phyloP scores from a whole-genome alignment of 2,113 vertebrate species.

The Sitta europaea region DNA sequence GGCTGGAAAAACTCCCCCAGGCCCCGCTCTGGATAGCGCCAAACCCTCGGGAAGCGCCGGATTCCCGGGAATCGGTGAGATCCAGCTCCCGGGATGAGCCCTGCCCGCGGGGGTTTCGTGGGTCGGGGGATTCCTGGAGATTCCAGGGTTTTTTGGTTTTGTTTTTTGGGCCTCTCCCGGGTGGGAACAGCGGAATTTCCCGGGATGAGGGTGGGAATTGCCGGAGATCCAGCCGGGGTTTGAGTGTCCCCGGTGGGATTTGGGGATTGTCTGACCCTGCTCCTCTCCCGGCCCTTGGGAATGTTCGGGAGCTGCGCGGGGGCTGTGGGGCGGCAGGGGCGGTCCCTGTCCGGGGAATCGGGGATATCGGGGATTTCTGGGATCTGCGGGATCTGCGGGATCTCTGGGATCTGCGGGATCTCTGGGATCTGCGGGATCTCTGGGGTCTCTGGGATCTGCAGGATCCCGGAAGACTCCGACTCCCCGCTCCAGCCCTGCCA shows the following conservation, averaged over 20 bases:
- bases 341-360: neutral
- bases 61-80: neutral
- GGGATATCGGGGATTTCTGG: too few species aligned
- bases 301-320: neutral
- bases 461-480: neutral
- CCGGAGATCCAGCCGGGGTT: neutral
- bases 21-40: rapidly evolving
- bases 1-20: neutral
- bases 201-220: neutral
- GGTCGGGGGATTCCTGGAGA: neutral
- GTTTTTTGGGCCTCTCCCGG: neutral
- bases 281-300: neutral
- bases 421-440: neutral
- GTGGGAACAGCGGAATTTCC: neutral
- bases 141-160: neutral
- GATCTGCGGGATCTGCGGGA: neutral
- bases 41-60: neutral
- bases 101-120: neutral
- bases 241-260: neutral
- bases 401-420: neutral
- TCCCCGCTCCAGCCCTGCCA: neutral
- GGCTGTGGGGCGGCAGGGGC: too few species aligned
- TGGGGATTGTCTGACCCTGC: neutral
- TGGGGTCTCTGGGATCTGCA: neutral
- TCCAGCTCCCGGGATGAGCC: rapidly evolving